A percentile compares a stretch with the other conserved stretches of the same genome.
phyloP scores from a whole-genome alignment of 2,113 vertebrate species.

The Malurus melanocephalus region DNA sequence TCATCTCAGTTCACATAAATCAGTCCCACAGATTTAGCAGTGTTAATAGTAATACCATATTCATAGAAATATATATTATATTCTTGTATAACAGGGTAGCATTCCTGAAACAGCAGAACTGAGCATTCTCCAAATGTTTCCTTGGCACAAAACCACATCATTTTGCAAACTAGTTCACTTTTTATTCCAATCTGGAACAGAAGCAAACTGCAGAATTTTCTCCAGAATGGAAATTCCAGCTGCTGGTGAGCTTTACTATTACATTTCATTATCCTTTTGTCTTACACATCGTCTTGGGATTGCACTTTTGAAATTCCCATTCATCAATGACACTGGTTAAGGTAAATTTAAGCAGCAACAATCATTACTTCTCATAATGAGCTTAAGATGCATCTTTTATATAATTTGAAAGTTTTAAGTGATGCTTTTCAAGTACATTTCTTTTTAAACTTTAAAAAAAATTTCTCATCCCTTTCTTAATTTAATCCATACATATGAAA shows the following conservation, averaged over 20 bases:
- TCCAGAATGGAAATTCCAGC: conserved; percentile 42
- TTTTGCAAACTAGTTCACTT: conserved; percentile 34
- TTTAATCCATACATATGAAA: not conserved
- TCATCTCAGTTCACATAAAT: not conserved
- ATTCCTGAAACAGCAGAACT: not conserved
- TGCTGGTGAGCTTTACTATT: not conserved
- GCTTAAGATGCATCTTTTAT: not conserved
- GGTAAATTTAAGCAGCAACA: not conserved
- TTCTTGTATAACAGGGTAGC: not conserved
- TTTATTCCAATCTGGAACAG: conserved; percentile 24
- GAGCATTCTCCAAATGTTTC: conserved; percentile 14
- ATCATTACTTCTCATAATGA: conserved; percentile 1
- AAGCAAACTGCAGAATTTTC: conserved; percentile 3
- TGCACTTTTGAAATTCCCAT: not conserved
- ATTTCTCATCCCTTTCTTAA: not conserved
- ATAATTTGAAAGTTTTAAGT: not conserved
- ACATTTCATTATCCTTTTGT: not conserved
- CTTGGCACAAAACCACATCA: not conserved
- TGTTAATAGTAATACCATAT: not conserved
- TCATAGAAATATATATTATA: not conserved
- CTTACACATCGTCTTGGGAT: not conserved
- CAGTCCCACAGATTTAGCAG: not conserved
- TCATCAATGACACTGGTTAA: not conserved
- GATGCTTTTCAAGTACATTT: not conserved
- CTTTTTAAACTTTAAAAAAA: not conserved